phyloP scores from a whole-genome alignment of 1,140 invertebrate species.

The Caligus rogercresseyi region DNA sequence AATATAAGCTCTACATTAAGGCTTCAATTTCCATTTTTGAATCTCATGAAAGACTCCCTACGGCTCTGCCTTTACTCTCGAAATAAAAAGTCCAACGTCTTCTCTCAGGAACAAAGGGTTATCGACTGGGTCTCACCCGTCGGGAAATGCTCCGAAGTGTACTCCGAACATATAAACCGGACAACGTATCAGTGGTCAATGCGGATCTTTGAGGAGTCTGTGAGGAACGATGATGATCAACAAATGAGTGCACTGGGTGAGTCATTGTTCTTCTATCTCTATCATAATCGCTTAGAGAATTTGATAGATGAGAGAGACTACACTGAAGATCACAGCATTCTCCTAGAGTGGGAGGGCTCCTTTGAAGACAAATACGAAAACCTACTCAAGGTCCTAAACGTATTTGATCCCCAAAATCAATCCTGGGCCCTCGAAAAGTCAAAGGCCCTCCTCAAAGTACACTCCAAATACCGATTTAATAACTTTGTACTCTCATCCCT shows the following conservation, averaged over 20 bases:
- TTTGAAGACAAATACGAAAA: neutral
- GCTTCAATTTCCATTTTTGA: neutral
- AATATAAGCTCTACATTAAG: neutral
- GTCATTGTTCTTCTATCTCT: neutral
- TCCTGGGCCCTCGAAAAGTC: neutral
- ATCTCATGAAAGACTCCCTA: neutral
- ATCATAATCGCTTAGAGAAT: neutral
- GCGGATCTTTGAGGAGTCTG: neutral
- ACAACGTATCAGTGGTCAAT: neutral
- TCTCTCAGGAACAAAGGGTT: neutral
- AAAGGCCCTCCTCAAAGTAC: neutral
- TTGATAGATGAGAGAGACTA: neutral
- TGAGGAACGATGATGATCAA: neutral
- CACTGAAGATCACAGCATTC: neutral
- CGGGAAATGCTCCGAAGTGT: neutral
- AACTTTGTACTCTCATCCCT: neutral
- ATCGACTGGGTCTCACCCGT: neutral
- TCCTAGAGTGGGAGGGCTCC: neutral
- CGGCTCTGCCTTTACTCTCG: neutral
- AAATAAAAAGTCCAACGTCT: neutral
- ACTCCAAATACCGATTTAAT: neutral
- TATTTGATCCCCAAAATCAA: neutral
- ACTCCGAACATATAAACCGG: neutral
- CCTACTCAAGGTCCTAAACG: neutral
- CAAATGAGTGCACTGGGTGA: neutral